A percentile compares a stretch with the other conserved stretches of the same genome.
Conservation (phyloP, 2,888 invertebrate species). For the Brachyopa scutellaris region DNA sequence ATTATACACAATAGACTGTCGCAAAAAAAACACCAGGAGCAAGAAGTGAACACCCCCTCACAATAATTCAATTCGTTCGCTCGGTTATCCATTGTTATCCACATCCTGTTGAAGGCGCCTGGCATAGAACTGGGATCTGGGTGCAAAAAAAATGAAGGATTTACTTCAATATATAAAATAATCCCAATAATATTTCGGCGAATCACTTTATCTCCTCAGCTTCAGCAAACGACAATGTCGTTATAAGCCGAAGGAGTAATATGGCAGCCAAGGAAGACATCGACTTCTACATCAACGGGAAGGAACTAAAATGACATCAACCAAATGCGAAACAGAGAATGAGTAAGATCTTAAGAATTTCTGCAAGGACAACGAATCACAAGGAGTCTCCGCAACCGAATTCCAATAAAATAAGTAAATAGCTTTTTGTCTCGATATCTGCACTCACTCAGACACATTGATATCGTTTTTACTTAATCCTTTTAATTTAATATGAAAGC, state of each 20-base stretch:
- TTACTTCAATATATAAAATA: slow-evolving; percentile 65
- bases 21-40: not conserved
- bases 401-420: slow-evolving; percentile 63
- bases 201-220: slow-evolving; percentile 63
- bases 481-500: slow-evolving; percentile 63
- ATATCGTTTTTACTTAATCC: slow-evolving; percentile 66
- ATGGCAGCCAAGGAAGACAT: slow-evolving; percentile 25
- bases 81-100: slow-evolving; percentile 54
- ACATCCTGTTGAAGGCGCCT: slow-evolving; percentile 44
- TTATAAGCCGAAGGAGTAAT: slow-evolving; percentile 31
- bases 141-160: slow-evolving; percentile 30
- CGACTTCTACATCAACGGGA: not conserved
- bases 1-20: not conserved
- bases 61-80: slow-evolving; percentile 60
- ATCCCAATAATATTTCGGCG: slow-evolving; percentile 67
- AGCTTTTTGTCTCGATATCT: slow-evolving; percentile 62
- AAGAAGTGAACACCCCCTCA: slow-evolving; percentile 26
- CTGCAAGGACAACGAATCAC: slow-evolving; percentile 36
- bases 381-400: slow-evolving; percentile 29
- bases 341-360: slow-evolving; percentile 43
- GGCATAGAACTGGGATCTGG: not conserved
- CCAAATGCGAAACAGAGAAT: slow-evolving; percentile 25
- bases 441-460: slow-evolving; percentile 65
- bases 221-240: slow-evolving; percentile 45
- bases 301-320: slow-evolving; percentile 42